Conservation (phyloP, 2,797 vertebrate genomes). For the Falco rusticolus region DNA sequence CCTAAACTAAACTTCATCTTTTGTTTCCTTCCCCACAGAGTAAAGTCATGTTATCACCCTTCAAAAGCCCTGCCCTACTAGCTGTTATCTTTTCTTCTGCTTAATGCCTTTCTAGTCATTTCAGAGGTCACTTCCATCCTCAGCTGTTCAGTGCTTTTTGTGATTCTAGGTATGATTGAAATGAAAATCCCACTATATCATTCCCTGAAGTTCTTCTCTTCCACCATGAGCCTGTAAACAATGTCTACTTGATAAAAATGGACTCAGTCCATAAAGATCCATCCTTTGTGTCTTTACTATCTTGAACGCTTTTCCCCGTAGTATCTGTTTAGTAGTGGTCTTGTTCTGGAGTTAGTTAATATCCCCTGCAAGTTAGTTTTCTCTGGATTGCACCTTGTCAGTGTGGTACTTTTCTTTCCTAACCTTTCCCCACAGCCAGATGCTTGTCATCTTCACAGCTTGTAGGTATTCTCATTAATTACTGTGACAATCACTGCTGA, state of each 20-base stretch:
- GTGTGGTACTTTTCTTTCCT: background rate
- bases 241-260: background rate
- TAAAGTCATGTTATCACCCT: background rate
- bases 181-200: background rate
- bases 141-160: background rate
- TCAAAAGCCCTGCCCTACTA: background rate
- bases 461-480: background rate
- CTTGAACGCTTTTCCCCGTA: accelerated
- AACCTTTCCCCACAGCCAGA: background rate
- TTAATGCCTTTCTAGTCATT: background rate
- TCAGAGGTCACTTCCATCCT: background rate
- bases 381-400: background rate
- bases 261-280: background rate
- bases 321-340: too few species aligned
- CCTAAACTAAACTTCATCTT: background rate
- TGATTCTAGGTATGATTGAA: background rate
- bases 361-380: background rate
- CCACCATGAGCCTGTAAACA: background rate
- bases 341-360: background rate
- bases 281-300: background rate
- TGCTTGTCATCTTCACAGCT: background rate
- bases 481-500: background rate
- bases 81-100: background rate
- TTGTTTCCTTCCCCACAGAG: background rate
- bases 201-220: background rate